A percentile compares a stretch with the other conserved stretches of the same genome.
Evolutionary conservation across 2,888 invertebrate genomes (phyloP).

Genomic region (Epiblema foenella): DNA sequence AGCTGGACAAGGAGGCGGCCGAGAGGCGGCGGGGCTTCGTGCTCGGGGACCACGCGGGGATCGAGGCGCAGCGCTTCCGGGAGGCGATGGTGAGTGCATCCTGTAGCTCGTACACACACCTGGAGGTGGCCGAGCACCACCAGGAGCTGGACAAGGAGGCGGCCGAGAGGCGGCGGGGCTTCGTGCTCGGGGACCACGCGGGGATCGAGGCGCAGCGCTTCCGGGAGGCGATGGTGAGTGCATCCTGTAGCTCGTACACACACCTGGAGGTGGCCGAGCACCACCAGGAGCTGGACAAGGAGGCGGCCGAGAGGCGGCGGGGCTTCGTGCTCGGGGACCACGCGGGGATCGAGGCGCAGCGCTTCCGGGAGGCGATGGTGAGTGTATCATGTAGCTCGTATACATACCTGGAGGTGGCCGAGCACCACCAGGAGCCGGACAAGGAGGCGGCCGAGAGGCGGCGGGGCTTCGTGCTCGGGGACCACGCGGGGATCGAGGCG

Average conservation of each 20-base stretch:
- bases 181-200: constrained; percentile 90
- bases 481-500: constrained; percentile 83
- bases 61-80: constrained; percentile 82
- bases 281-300: constrained; percentile 93
- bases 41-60: constrained; percentile 88
- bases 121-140: constrained; percentile 84
- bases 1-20: constrained; percentile 87
- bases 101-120: no score
- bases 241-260: no score
- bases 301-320: constrained; percentile 83
- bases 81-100: constrained; percentile 68
- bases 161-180: constrained; percentile 87
- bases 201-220: constrained; percentile 82
- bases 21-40: constrained; percentile 88
- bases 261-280: constrained; percentile 62
- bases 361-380: constrained; percentile 76
- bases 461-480: constrained; percentile 91
- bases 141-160: constrained; percentile 90
- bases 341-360: constrained; percentile 82
- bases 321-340: constrained; percentile 92
- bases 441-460: constrained; percentile 82
- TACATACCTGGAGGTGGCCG: constrained; percentile 86
- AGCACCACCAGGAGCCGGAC: constrained; percentile 97
- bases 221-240: constrained; percentile 73
- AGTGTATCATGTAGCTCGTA: no score